Evolutionary conservation across 2,888 invertebrate genomes (phyloP).

Genomic region (Drosophila mimica): DNA sequence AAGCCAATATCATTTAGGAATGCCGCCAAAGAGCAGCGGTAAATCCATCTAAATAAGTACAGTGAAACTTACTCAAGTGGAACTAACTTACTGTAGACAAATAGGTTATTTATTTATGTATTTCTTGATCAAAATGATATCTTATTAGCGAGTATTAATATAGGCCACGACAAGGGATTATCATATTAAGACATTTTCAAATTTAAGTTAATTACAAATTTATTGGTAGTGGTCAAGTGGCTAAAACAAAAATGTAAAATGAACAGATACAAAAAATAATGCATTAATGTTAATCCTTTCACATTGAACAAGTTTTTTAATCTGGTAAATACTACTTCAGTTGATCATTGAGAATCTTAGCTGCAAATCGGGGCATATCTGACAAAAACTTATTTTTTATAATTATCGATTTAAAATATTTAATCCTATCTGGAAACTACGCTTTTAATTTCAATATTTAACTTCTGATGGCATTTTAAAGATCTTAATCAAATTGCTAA

Average conservation of each 20-base stretch:
- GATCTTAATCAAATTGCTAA: neutral
- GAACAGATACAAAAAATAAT: too few species aligned
- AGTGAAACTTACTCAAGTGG: neutral
- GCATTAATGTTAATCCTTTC: too few species aligned
- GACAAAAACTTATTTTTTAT: neutral
- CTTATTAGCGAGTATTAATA: neutral
- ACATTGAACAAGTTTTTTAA: too few species aligned
- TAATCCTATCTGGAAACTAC: neutral
- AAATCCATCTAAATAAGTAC: neutral
- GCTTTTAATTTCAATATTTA: neutral
- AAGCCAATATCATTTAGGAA: neutral
- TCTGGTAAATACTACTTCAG: neutral
- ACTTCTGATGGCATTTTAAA: neutral
- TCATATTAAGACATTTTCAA: too few species aligned
- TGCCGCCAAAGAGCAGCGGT: constrained; percentile 85
- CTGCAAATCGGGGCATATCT: neutral
- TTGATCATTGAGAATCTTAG: neutral
- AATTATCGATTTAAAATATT: neutral
- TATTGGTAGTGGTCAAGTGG: too few species aligned
- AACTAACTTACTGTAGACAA: neutral
- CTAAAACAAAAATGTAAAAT: too few species aligned
- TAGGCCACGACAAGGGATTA: too few species aligned
- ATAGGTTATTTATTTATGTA: neutral
- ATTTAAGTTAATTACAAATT: too few species aligned
- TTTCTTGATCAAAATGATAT: accelerated